Evolutionary conservation across 2,113 vertebrate species (phyloP), one percentile per base, ranked within the genome.

Genomic region (Aegotheles bennettii): DNA sequence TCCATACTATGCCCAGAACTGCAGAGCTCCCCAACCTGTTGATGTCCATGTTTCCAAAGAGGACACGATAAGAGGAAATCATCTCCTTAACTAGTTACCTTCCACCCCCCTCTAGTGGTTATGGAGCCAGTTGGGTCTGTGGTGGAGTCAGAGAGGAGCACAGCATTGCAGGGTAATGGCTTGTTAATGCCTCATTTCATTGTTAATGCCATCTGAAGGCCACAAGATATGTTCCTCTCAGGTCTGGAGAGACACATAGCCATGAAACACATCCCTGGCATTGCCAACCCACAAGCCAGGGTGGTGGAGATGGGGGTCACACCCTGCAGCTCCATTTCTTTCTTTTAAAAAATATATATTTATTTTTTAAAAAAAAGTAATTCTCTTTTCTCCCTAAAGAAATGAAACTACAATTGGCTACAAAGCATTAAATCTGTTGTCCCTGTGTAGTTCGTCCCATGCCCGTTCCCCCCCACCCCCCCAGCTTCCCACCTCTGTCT

Each of bases 91-190:
- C 79, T 82, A 53, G 7, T 40, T 70, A 89, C 94, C 87, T 94
- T 97, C 65, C 89, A 76, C 24, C 68, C 65, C 82, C 91, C 89
- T 78, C 89, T 96, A 95, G 93, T 47, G 93, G 96, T 35, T 94
- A 33, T 33, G 83, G 59, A 70, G 13, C 13, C 29, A 6, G 14
- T 2, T 53, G 75, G 38, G 54, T 24, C 43, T 68, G 51, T 50
- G 67, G 26, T 64, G 56, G 43, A 63, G 35, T 43, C 38, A 12
- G 47, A 14, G 71, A 91, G 86, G 48, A 76, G 18, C 42, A 28
- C 1, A 8, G 12, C 3, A 13, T 42, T 31, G 38, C 38, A 63
- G 57, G 40, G 18, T 21, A 40, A 61, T 13, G 29, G 10, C 19
- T 69, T 33, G 19, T n/a, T 31, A 5, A 17, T 17, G 18, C 19